Conservation (phyloP, 37 sponge, comb jelly and placozoan genomes). For the Bolinopsis microptera region DNA sequence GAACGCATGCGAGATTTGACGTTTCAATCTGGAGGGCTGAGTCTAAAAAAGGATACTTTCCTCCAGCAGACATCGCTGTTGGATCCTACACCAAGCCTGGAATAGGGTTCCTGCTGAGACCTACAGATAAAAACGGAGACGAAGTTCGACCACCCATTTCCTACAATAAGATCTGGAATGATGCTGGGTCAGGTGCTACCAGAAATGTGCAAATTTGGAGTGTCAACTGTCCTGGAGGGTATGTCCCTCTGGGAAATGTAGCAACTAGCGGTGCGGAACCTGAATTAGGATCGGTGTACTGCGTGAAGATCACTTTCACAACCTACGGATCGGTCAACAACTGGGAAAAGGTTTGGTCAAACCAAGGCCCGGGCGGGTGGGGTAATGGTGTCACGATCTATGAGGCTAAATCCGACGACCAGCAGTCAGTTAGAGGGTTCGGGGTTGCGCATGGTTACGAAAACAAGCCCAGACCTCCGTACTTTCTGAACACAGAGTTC, state of each 20-base stretch:
- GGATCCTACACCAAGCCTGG: neutral
- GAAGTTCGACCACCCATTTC: neutral
- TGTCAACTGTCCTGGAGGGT: neutral
- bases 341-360: neutral
- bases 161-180: neutral
- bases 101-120: neutral
- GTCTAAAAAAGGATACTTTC: neutral
- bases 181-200: neutral
- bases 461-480: neutral
- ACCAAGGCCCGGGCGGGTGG: neutral
- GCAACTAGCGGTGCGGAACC: neutral
- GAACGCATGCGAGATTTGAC: neutral
- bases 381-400: neutral
- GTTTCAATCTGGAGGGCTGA: slow-evolving; percentile 7
- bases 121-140: neutral
- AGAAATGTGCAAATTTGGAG: neutral
- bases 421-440: no score
- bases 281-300: neutral
- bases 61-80: neutral
- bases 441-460: neutral
- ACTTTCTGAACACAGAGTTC: neutral
- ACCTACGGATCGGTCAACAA: neutral
- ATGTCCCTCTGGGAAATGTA: neutral
- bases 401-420: no score
- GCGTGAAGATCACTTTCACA: neutral